phyloP scores from a whole-genome alignment of 2,797 vertebrate species.

The Netta rufina region DNA sequence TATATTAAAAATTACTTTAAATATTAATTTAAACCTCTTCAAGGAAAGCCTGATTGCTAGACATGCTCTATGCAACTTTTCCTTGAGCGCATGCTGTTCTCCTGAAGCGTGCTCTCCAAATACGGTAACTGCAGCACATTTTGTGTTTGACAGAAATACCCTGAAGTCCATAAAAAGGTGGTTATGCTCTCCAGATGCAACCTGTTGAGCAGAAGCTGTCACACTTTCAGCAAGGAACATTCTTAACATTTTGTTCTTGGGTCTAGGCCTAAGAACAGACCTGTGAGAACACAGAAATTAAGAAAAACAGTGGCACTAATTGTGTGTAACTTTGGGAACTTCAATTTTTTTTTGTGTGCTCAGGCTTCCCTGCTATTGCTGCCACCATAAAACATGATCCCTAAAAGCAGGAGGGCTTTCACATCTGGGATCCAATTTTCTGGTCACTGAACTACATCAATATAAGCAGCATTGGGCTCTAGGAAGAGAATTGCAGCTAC shows the following conservation, averaged over 20 bases:
- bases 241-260: not conserved
- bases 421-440: not conserved
- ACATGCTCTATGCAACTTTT: not conserved
- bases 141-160: not conserved
- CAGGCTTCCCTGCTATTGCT: not conserved
- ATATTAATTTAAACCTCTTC: not conserved
- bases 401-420: not conserved
- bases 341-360: not conserved
- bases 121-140: fast-evolving
- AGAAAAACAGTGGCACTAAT: not conserved
- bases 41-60: not conserved
- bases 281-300: not conserved
- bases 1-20: not conserved
- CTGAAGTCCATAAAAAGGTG: not conserved
- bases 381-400: not conserved
- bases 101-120: not conserved
- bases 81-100: not conserved
- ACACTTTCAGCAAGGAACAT: not conserved
- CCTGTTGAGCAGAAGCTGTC: not conserved
- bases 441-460: not conserved
- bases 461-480: fast-evolving
- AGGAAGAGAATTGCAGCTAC: not conserved
- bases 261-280: not conserved
- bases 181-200: not conserved
- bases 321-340: not conserved